Evolutionary conservation across 1,140 invertebrate species (phyloP).

Genomic region (Diuraphis noxia): DNA sequence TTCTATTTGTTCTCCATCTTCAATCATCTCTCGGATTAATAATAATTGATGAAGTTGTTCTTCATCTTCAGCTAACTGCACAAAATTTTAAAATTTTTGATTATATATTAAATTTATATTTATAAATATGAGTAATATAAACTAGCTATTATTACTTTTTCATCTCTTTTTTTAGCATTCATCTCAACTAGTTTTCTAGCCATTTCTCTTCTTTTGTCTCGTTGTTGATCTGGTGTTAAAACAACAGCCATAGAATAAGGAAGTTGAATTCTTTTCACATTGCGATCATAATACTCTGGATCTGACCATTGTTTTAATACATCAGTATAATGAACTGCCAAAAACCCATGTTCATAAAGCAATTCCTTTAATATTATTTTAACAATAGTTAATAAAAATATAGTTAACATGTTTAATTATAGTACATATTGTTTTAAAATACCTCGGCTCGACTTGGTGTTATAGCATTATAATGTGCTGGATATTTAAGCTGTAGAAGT

Average conservation of each 20-base stretch:
- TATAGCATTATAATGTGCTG: slow-evolving; percentile 83
- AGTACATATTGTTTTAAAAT: slow-evolving; percentile 52
- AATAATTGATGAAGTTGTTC: slow-evolving; percentile 79
- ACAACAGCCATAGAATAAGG: slow-evolving; percentile 71
- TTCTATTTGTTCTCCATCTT: slow-evolving; percentile 77
- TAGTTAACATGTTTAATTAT: not conserved
- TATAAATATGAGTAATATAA: not conserved
- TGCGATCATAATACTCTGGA: slow-evolving; percentile 78
- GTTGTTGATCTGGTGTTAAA: slow-evolving; percentile 73
- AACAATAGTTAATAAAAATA: slow-evolving; percentile 8
- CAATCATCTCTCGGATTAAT: slow-evolving; percentile 75
- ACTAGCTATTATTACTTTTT: slow-evolving; percentile 63
- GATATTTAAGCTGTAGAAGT: slow-evolving; percentile 91
- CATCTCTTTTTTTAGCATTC: slow-evolving; percentile 81
- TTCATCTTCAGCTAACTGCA: slow-evolving; percentile 80
- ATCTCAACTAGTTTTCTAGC: slow-evolving; percentile 80
- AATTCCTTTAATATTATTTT: slow-evolving; percentile 68
- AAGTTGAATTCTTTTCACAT: slow-evolving; percentile 83
- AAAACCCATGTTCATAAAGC: slow-evolving; percentile 76
- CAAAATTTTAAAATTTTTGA: slow-evolving; percentile 35
- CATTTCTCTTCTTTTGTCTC: slow-evolving; percentile 81
- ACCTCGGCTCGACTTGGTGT: slow-evolving; percentile 84
- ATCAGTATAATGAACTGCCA: slow-evolving; percentile 78
- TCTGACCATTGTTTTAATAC: slow-evolving; percentile 81
- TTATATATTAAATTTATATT: not conserved